phyloP scores from a whole-genome alignment of 1,140 invertebrate genomes.

The Pinna nobilis region DNA sequence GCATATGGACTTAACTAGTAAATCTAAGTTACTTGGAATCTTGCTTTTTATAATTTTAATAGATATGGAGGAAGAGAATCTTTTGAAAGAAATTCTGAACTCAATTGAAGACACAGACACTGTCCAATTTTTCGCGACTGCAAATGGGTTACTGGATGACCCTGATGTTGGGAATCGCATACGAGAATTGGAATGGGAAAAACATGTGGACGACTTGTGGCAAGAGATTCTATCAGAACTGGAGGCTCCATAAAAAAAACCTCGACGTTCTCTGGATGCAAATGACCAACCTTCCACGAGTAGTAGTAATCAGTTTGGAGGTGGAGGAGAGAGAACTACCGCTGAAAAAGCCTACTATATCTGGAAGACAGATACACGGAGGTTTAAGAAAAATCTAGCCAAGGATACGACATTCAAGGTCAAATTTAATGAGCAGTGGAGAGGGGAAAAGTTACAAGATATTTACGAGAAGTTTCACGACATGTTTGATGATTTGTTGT shows the following conservation, averaged over 20 bases:
- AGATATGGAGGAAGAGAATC: background rate
- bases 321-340: background rate
- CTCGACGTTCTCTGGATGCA: background rate
- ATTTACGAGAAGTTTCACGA: conserved; percentile 10
- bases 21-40: no score
- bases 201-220: conserved; percentile 13
- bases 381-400: conserved; percentile 10
- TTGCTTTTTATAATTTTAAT: no score
- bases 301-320: background rate
- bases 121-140: background rate
- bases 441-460: conserved; percentile 9
- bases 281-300: conserved; percentile 15
- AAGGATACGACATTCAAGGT: conserved; percentile 12
- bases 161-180: background rate
- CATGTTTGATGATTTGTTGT: conserved; percentile 33
- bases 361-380: background rate
- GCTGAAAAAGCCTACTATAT: conserved; percentile 14
- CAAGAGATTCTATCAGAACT: conserved; percentile 16
- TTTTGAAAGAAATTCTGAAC: background rate
- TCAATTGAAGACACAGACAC: background rate
- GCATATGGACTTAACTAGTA: no score
- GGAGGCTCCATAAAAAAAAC: conserved; percentile 7
- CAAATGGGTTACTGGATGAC: background rate
- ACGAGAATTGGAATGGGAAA: conserved; percentile 10
- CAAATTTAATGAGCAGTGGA: conserved; percentile 11